These are phyloP conservation scores for Platygyra sinensis DNA, from an alignment of 64 coral and sea anemone genomes.

Conservation along the genomic window DNA sequence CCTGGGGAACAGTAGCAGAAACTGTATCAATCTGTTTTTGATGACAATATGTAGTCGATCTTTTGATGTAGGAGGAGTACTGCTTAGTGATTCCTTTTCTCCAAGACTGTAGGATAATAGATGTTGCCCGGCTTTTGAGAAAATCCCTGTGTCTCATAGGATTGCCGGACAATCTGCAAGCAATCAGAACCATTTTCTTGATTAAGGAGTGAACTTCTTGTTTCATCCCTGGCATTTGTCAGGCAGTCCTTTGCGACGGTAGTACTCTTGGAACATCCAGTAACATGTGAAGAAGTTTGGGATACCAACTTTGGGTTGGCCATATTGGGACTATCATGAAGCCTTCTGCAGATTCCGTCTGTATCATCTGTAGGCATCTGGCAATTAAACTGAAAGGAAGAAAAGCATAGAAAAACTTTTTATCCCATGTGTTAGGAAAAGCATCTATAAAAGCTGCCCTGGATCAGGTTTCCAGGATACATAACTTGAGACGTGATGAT, in stretches of 20 bases:
- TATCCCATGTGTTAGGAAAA: too few species aligned
- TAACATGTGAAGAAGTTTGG: neutral
- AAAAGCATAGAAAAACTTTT: too few species aligned
- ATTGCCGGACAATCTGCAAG: constrained; percentile 57
- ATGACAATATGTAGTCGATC: neutral
- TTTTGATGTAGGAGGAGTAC: constrained; percentile 48
- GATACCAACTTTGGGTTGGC: too few species aligned
- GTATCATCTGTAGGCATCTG: too few species aligned
- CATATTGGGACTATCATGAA: too few species aligned
- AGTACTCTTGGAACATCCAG: neutral
- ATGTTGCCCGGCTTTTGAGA: constrained; percentile 25
- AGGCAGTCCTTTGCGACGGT: neutral
- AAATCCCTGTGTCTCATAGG: constrained; percentile 22
- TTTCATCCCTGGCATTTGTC: neutral
- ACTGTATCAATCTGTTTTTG: too few species aligned
- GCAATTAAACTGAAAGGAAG: too few species aligned
- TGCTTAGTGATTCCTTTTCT: constrained; percentile 35
- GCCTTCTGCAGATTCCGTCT: too few species aligned
- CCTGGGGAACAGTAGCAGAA: too few species aligned
- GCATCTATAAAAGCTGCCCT: too few species aligned
- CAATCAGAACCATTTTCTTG: constrained; percentile 58
- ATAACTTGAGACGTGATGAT: too few species aligned
- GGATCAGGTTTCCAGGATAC: too few species aligned
- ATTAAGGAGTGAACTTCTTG: neutral
- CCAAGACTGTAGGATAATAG: constrained; percentile 62